Base-by-base conservation (phyloP, 2,113 vertebrate species). In the Macquaria australasica region DNA sequence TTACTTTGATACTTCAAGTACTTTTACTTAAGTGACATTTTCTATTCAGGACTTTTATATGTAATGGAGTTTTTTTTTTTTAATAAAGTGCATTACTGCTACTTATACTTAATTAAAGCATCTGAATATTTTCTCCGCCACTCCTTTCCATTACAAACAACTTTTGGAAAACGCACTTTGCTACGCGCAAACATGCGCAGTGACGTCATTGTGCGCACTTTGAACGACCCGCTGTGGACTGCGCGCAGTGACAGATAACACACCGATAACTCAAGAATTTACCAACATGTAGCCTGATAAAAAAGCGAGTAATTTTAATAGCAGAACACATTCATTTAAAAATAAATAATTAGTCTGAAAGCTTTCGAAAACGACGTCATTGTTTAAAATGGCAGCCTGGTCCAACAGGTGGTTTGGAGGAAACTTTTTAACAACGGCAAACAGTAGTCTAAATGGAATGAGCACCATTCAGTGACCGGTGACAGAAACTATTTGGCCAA, bases 321-420 rank as follows among this genome's bases (percentile, higher is more conserved):
- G 3, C 39, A n/a, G 5, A 3, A 3, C 5, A 3, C 16, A 5
- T 55, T 14, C 2, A 15, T 37, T 37, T 50, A 9, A 2, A 20
- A 23, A 41, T 23, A 21, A 51, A 58, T 11, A 45, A 39, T 16
- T 5, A n/a, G 21, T 25, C 18, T 8, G 43, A 10, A 7, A 51
- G 43, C 72, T 53, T 66, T 51, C 3, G 8, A 14, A 16, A n/a
- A 59, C 37, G 60, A 80, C 71, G 74, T 67, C 63, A 70, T 16
- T 60, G 4, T 67, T 15, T 16, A 39, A 71, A 9, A 56, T 6
- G n/a, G 25, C 71, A 43, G 28, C 50, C 18, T 4, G 28, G 9
- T 25, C 45, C 69, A 88, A 93, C 93, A 93, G 89, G 90, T 93
- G 89, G 55, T 51, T 74, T 2, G 1, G 73, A 79, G 75, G 48